phyloP scores from a whole-genome alignment of 2,113 vertebrate genomes.

The Marmota monax region DNA sequence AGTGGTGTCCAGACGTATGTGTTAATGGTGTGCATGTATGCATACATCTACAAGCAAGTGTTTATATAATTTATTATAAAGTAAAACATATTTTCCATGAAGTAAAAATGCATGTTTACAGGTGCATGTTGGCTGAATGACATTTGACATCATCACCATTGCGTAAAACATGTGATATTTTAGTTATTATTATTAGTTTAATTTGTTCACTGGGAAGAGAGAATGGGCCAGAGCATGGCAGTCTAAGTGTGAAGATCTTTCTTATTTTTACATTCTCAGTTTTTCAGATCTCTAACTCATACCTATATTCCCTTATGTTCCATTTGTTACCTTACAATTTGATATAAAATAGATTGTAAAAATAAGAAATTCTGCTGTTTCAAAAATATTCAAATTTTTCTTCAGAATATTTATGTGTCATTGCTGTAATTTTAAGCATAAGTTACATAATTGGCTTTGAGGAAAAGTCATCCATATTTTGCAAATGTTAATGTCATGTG shows the following conservation, averaged over 20 bases:
- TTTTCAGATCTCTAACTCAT: background rate
- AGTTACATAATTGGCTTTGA: background rate
- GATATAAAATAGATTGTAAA: background rate
- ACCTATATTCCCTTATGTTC: background rate
- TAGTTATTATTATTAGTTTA: background rate
- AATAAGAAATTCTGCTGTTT: background rate
- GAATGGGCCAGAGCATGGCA: background rate
- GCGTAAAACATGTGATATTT: background rate
- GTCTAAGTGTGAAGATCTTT: background rate
- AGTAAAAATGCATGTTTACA: background rate
- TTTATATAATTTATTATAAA: background rate
- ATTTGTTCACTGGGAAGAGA: background rate
- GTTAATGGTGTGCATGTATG: background rate
- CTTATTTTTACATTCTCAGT: background rate
- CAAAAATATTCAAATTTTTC: background rate
- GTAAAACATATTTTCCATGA: background rate
- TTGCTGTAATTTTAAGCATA: background rate
- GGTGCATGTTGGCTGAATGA: accelerated
- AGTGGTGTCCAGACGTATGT: background rate
- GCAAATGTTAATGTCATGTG: background rate
- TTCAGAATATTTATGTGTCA: background rate
- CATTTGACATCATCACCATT: background rate
- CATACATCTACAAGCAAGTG: background rate
- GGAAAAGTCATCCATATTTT: background rate
- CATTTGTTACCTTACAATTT: background rate